Conservation (phyloP, 1,140 invertebrate genomes). For the Lordiphosa collinella region DNA sequence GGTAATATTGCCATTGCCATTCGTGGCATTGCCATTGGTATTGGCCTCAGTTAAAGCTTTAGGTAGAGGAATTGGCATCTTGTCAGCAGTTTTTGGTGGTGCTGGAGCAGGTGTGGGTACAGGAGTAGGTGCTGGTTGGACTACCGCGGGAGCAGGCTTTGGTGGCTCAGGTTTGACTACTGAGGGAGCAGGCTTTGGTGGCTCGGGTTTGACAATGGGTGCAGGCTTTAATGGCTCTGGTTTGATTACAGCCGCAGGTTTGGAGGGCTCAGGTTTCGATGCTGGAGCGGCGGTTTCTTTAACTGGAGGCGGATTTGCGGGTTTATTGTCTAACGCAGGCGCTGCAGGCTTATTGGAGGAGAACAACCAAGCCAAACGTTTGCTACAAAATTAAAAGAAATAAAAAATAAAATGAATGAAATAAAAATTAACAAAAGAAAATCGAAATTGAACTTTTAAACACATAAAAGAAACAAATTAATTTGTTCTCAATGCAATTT, state of each 20-base stretch:
- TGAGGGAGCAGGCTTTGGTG: slow-evolving; percentile 28
- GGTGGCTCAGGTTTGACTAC: slow-evolving; percentile 20
- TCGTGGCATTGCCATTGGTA: slow-evolving; percentile 43
- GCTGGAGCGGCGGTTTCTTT: slow-evolving; percentile 17
- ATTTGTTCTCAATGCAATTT: slow-evolving; percentile 3
- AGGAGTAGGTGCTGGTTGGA: slow-evolving; percentile 18
- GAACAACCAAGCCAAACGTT: slow-evolving; percentile 76
- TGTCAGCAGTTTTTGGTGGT: slow-evolving; percentile 40
- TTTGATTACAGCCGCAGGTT: slow-evolving; percentile 19
- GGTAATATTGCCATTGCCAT: slow-evolving; percentile 20
- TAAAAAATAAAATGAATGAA: slow-evolving; percentile 22
- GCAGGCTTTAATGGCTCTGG: slow-evolving; percentile 24
- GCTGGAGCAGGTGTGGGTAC: slow-evolving; percentile 12
- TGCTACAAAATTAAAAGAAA: slow-evolving; percentile 51
- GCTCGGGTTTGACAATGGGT: slow-evolving; percentile 18
- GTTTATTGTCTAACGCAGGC: slow-evolving; percentile 62
- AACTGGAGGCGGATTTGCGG: slow-evolving; percentile 29
- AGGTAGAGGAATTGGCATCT: slow-evolving; percentile 63
- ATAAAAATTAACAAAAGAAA: slow-evolving; percentile 26
- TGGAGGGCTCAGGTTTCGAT: slow-evolving; percentile 20
- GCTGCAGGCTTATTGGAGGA: slow-evolving; percentile 57
- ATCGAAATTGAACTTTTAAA: slow-evolving; percentile 22
- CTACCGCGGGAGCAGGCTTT: slow-evolving; percentile 25
- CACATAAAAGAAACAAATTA: slow-evolving; percentile 29
- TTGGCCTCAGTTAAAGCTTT: slow-evolving; percentile 55